These are phyloP conservation scores for Campodea augens DNA, from an alignment of 1,140 invertebrate species.

Conservation along the genomic window DNA sequence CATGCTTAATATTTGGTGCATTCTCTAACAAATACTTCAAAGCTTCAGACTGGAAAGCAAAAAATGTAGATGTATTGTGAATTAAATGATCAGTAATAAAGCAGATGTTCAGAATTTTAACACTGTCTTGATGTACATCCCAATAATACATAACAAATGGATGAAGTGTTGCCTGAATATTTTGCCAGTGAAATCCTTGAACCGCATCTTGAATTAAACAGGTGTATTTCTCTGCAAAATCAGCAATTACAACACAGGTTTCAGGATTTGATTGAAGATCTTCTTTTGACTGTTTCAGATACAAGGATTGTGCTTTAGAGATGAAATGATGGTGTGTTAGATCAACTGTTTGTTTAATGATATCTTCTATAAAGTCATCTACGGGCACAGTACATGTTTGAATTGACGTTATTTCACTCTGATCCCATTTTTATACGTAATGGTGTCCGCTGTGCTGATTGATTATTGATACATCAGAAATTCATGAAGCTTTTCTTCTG, in stretches of 20 bases:
- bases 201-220: slow-evolving; percentile 12
- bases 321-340: background rate
- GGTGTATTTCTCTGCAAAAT: slow-evolving; percentile 16
- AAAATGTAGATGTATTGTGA: background rate
- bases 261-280: too few relatives aligned
- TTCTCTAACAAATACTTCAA: background rate
- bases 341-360: slow-evolving; percentile 4
- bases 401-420: too few relatives aligned
- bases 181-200: too few relatives aligned
- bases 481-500: too few relatives aligned
- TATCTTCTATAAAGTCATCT: slow-evolving; percentile 12
- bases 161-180: slow-evolving; percentile 15
- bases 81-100: background rate
- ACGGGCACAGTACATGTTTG: slow-evolving; percentile 13
- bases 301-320: background rate
- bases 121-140: background rate
- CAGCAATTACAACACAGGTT: slow-evolving; percentile 4
- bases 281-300: background rate
- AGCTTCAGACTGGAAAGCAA: background rate
- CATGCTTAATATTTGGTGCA: slow-evolving; percentile 7
- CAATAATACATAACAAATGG: slow-evolving; percentile 12
- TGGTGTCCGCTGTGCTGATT: too few relatives aligned
- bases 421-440: too few relatives aligned
- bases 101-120: background rate
- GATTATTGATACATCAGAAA: too few relatives aligned